These are phyloP conservation scores for Spodoptera frugiperda DNA, from an alignment of 1,140 invertebrate species.

Conservation along the genomic window DNA sequence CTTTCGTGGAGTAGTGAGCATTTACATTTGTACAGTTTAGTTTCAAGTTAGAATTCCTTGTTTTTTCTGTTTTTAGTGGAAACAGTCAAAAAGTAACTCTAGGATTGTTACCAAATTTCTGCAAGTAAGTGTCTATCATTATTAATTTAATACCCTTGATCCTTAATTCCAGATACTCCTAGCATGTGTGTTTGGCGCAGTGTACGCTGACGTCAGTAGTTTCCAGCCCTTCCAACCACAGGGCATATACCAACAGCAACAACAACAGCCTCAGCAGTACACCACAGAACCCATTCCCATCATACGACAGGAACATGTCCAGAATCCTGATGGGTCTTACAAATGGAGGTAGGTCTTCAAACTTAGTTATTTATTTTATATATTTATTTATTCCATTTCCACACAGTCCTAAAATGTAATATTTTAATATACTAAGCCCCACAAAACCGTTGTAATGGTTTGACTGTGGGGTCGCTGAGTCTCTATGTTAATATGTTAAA, in stretches of 20 bases:
- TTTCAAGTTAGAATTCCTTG: not conserved
- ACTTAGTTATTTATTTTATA: no score
- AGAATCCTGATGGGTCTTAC: conserved; percentile 90
- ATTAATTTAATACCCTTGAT: not conserved
- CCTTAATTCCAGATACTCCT: conserved; percentile 56
- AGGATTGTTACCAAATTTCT: no score
- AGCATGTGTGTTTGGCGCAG: conserved; percentile 46
- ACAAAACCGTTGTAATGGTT: no score
- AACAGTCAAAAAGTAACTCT: no score
- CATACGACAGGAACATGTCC: conserved; percentile 88
- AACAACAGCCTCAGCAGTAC: conserved; percentile 66
- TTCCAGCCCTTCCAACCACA: conserved; percentile 61
- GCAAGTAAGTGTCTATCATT: no score
- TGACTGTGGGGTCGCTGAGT: no score
- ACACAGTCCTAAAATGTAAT: no score
- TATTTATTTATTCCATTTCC: no score
- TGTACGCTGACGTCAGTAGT: conserved; percentile 65
- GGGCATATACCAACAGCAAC: conserved; percentile 53
- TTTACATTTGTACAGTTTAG: not conserved
- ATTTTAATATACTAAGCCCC: no score
- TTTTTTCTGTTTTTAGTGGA: not conserved
- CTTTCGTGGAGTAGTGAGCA: not conserved
- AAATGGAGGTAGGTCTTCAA: conserved; percentile 87
- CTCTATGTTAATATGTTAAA: no score
- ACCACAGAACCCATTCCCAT: conserved; percentile 88